Evolutionary conservation across 1,140 invertebrate genomes (phyloP).

Genomic region (Brachionus angularis): DNA sequence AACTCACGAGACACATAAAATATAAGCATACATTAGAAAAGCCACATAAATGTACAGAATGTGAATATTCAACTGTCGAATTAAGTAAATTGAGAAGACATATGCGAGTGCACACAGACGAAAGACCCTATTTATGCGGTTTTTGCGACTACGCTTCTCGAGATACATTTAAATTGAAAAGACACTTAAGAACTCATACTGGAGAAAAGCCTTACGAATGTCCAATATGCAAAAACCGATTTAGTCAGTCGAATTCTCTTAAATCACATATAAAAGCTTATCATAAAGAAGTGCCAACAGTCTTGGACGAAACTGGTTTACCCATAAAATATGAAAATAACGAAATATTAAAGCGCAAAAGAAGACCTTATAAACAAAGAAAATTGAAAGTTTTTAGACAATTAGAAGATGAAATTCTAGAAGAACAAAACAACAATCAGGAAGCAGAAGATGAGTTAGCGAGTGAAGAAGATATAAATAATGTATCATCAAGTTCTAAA

Average conservation of each 20-base stretch:
- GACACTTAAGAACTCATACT: conserved; percentile 88
- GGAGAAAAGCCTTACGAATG: conserved; percentile 87
- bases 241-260: conserved; percentile 83
- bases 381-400: too few species aligned
- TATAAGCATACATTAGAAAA: conserved; percentile 82
- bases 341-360: neutral
- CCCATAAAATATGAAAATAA: neutral
- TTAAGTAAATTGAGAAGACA: conserved; percentile 85
- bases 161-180: conserved; percentile 89
- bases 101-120: conserved; percentile 85
- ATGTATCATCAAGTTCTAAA: too few species aligned
- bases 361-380: neutral
- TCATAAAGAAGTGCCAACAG: conserved; percentile 67
- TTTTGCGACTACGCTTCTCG: conserved; percentile 96
- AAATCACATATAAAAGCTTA: conserved; percentile 76
- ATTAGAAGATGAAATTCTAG: too few species aligned
- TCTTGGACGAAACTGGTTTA: neutral
- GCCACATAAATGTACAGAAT: conserved; percentile 86
- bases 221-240: conserved; percentile 78
- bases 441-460: too few species aligned
- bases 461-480: too few species aligned
- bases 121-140: conserved; percentile 69
- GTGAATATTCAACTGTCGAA: conserved; percentile 89
- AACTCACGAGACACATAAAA: conserved; percentile 83
- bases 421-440: too few species aligned